A percentile compares a stretch with the other conserved stretches of the same genome.
phyloP scores from a whole-genome alignment of 2,888 invertebrate genomes.

The Eristalis arbustorum region DNA sequence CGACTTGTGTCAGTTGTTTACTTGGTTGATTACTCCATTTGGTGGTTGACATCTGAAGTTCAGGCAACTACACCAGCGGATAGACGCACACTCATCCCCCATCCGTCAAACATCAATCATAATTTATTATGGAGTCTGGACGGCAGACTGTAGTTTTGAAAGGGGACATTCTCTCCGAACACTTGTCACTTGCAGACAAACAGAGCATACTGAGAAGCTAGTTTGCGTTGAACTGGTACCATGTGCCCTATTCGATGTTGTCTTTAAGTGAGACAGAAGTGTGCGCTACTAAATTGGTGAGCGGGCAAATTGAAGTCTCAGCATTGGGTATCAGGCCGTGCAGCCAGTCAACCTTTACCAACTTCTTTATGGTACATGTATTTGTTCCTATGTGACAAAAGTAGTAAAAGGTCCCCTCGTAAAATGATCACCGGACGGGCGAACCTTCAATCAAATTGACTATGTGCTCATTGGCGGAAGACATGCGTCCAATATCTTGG shows the following conservation, averaged over 20 bases:
- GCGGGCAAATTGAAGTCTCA: no score
- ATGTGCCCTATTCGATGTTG: background rate
- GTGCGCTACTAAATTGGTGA: no score
- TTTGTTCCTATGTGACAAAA: no score
- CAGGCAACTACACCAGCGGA: conserved; percentile 5
- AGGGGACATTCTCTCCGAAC: conserved; percentile 6
- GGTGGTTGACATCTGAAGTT: conserved; percentile 31
- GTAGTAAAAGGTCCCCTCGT: no score
- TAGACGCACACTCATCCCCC: conserved; percentile 10
- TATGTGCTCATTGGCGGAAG: no score
- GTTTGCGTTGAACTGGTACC: background rate
- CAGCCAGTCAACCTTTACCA: no score
- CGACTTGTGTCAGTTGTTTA: conserved; percentile 24
- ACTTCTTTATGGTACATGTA: no score
- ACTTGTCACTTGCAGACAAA: background rate
- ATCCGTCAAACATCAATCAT: conserved; percentile 62
- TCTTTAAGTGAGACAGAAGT: no score
- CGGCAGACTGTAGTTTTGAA: background rate
- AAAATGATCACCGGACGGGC: no score
- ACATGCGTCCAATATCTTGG: no score
- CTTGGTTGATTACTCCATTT: conserved; percentile 50
- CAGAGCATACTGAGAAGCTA: background rate
- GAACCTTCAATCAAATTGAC: no score
- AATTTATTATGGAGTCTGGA: conserved; percentile 48
- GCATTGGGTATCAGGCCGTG: no score